These are phyloP conservation scores for Xestia ashworthii DNA, from an alignment of 2,888 invertebrate genomes.

Conservation along the genomic window DNA sequence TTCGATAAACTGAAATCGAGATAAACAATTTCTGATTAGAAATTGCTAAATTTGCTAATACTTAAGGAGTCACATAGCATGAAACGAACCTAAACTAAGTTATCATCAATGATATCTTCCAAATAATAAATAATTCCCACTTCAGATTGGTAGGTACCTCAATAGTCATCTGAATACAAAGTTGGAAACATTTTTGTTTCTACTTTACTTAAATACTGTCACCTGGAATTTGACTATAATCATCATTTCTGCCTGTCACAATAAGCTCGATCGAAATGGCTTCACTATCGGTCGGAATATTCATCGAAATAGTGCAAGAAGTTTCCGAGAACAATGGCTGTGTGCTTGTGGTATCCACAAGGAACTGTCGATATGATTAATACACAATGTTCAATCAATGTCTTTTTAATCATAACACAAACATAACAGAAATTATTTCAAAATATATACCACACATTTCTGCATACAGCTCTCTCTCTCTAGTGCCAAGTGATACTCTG, in stretches of 20 bases:
- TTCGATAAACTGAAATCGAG: neutral
- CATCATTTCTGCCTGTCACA: neutral
- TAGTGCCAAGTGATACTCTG: conserved; percentile 2
- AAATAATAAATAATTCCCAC: neutral
- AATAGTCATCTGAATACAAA: neutral
- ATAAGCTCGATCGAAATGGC: conserved; percentile 11
- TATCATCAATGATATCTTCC: neutral
- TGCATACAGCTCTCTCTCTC: neutral
- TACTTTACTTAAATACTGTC: no score
- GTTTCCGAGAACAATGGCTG: neutral
- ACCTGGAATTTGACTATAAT: neutral
- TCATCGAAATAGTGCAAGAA: neutral
- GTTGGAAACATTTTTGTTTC: neutral
- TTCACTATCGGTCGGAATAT: conserved; percentile 6
- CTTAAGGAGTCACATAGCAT: no score
- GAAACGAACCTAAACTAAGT: neutral
- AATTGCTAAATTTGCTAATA: no score
- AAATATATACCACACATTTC: neutral
- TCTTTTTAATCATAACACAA: neutral
- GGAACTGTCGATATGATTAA: neutral
- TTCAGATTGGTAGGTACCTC: neutral
- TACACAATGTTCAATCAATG: neutral
- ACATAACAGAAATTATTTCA: neutral
- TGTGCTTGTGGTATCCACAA: neutral
- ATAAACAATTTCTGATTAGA: neutral